A percentile compares a stretch with the other conserved stretches of the same genome.
Evolutionary conservation across 2,888 invertebrate genomes (phyloP).

Genomic region (Synanthedon andrenaeformis): DNA sequence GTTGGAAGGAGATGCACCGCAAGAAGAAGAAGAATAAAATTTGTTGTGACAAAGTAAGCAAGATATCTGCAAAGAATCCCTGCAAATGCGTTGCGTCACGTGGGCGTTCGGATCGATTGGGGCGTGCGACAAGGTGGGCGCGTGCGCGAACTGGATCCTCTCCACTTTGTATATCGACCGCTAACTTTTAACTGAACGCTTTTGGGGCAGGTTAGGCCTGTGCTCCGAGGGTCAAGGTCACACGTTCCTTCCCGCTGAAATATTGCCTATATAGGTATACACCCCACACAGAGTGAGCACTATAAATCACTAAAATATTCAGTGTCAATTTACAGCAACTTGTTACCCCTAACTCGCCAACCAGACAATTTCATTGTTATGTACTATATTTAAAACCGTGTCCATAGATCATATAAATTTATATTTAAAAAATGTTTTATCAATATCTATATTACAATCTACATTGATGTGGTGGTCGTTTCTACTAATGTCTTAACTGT

Average conservation of each 20-base stretch:
- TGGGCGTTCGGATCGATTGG: slow-evolving; percentile 62
- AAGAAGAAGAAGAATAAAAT: not conserved
- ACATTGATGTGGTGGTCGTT: no score
- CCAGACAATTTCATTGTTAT: no score
- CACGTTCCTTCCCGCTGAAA: slow-evolving; percentile 47
- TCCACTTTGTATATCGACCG: slow-evolving; percentile 51
- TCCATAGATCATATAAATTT: no score
- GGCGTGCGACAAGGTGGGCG: slow-evolving; percentile 39
- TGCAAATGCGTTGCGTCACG: slow-evolving; percentile 66
- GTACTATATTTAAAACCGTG: no score
- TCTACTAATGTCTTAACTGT: no score
- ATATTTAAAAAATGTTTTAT: no score
- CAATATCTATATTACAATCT: no score
- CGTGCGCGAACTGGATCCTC: slow-evolving; percentile 54
- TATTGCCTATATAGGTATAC: slow-evolving; percentile 1
- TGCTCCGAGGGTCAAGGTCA: slow-evolving; percentile 68
- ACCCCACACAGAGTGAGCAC: no score
- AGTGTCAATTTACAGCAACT: no score
- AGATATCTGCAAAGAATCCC: slow-evolving; percentile 58
- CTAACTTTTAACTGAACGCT: slow-evolving; percentile 54
- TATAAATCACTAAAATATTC: no score
- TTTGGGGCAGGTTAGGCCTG: slow-evolving; percentile 72
- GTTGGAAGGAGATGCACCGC: not conserved
- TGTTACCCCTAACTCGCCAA: no score
- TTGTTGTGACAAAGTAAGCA: not conserved